These are phyloP conservation scores for Tauraco erythrolophus DNA, from an alignment of 2,113 vertebrate species.

Conservation along the genomic window DNA sequence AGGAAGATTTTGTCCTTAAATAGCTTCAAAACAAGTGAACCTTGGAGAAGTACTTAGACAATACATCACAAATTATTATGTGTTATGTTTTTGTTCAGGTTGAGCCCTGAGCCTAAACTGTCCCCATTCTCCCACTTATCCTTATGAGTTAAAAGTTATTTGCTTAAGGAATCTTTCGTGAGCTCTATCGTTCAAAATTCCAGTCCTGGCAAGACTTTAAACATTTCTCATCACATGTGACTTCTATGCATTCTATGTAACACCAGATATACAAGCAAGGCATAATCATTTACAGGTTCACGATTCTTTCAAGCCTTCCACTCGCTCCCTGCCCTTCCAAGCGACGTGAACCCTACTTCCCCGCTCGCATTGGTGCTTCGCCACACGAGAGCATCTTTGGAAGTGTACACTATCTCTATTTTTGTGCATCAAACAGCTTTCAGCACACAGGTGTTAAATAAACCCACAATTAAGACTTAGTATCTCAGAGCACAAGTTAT, in stretches of 20 bases:
- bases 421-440: neutral
- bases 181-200: neutral
- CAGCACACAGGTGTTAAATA: neutral
- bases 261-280: neutral
- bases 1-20: neutral
- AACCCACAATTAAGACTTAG: neutral
- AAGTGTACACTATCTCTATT: neutral
- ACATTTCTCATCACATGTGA: neutral
- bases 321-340: neutral
- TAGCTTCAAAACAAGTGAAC: neutral
- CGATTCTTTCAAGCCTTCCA: neutral
- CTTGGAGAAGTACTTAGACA: neutral
- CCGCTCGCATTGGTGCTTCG: neutral
- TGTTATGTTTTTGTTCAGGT: neutral
- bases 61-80: rapidly evolving
- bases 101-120: neutral
- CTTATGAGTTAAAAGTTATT: neutral
- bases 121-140: neutral
- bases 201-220: neutral
- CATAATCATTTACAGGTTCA: neutral
- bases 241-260: neutral
- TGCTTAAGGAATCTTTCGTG: neutral
- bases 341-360: neutral
- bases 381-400: neutral
- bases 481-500: neutral